phyloP scores from a whole-genome alignment of 2,113 vertebrate species.

The Caranx melampygus region DNA sequence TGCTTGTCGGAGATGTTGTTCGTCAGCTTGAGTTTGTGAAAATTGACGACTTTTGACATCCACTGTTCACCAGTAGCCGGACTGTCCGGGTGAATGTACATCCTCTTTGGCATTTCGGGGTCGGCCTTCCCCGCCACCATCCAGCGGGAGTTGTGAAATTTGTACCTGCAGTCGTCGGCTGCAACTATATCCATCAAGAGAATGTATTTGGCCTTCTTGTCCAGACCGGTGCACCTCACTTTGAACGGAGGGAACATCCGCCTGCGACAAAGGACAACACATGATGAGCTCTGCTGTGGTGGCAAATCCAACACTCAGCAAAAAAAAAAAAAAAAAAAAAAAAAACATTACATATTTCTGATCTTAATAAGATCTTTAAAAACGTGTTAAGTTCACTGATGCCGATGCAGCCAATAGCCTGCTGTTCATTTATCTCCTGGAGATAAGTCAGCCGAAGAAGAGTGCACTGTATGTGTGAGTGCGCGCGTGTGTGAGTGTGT shows the following conservation, averaged over 20 bases:
- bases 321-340: neutral
- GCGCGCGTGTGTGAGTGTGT: neutral
- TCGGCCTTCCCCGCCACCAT: constrained; percentile 99
- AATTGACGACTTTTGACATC: constrained; percentile 99
- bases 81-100: constrained; percentile 99
- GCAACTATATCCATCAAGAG: constrained; percentile 99
- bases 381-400: neutral
- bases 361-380: neutral
- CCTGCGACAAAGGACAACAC: constrained; percentile 77
- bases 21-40: constrained; percentile 99
- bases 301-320: constrained; percentile 5
- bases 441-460: neutral
- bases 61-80: constrained; percentile 98
- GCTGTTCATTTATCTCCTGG: neutral
- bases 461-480: no score
- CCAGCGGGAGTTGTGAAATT: constrained; percentile 99
- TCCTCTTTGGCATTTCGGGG: constrained; percentile 99
- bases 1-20: constrained; percentile 99
- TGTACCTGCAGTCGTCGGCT: constrained; percentile 99
- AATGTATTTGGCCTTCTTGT: constrained; percentile 99
- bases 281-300: constrained; percentile 1
- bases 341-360: neutral
- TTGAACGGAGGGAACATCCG: constrained; percentile 99
- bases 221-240: constrained; percentile 98
- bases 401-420: neutral